Evolutionary conservation across 2,797 vertebrate species (phyloP).

Genomic region (Oreochromis mossambicus): DNA sequence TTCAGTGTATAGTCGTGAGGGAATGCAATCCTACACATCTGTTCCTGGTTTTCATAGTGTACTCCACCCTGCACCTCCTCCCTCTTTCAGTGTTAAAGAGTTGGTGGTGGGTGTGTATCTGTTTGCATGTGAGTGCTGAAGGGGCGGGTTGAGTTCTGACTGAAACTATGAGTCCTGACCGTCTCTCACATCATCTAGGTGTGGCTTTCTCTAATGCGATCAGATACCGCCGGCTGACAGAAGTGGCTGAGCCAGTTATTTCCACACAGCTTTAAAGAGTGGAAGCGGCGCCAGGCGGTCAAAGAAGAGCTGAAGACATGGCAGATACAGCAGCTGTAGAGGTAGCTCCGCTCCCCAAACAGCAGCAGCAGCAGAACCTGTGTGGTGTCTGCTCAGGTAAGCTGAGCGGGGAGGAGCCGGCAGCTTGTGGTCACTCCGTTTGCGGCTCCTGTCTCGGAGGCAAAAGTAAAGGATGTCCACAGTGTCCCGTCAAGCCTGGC

Average conservation of each 20-base stretch:
- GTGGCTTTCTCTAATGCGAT: conserved; percentile 31
- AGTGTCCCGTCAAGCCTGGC: neutral
- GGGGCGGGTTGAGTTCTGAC: conserved; percentile 4
- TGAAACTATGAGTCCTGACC: conserved; percentile 15
- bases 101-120: neutral
- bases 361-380: neutral
- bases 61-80: conserved; percentile 36
- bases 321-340: conserved; percentile 28
- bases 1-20: neutral
- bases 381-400: neutral
- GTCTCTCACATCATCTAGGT: conserved; percentile 29
- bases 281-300: neutral
- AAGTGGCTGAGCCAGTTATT: conserved; percentile 38
- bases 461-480: neutral
- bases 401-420: neutral
- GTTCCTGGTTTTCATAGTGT: neutral
- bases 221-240: conserved; percentile 13
- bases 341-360: neutral
- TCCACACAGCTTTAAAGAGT: neutral
- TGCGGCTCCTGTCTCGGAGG: conserved; percentile 6
- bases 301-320: conserved; percentile 18
- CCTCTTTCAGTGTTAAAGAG: neutral
- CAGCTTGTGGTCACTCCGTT: neutral
- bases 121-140: neutral
- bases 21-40: conserved; percentile 14